Percentiles rank a stretch among this genome's conserved stretches.
These are phyloP conservation scores for Coenonympha arcania DNA, from an alignment of 2,888 invertebrate genomes.

Conservation along the genomic window DNA sequence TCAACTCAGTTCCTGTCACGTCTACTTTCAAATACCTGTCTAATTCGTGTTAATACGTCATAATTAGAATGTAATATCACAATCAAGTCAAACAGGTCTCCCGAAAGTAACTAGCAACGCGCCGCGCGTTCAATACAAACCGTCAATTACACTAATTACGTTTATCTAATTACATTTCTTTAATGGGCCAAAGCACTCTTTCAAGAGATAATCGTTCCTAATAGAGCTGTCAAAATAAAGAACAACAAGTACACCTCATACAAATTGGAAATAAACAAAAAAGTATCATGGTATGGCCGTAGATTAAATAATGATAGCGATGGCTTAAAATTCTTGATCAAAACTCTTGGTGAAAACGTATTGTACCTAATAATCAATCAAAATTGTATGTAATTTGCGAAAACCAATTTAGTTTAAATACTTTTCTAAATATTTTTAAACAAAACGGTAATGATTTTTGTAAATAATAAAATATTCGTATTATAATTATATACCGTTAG, in stretches of 20 bases:
- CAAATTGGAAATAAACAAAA: not conserved
- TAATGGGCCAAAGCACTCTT: not conserved
- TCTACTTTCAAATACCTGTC: conserved; percentile 3
- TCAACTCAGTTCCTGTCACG: not conserved
- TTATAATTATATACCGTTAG: too few species aligned
- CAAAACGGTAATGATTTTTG: too few species aligned
- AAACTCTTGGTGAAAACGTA: too few species aligned
- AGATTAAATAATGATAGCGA: too few species aligned
- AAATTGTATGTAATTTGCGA: too few species aligned
- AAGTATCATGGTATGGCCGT: too few species aligned
- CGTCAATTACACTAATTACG: not conserved
- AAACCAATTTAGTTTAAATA: too few species aligned
- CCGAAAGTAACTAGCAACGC: not conserved
- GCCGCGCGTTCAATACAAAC: not conserved
- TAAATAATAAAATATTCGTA: too few species aligned
- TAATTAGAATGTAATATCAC: conserved; percentile 4
- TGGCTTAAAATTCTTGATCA: too few species aligned
- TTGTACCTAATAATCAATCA: too few species aligned
- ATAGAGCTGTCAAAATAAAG: conserved; percentile 2
- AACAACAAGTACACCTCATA: not conserved
- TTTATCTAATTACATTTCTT: not conserved
- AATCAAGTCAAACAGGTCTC: conserved; percentile 1
- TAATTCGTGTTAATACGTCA: conserved; percentile 4
- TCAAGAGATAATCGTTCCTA: not conserved
- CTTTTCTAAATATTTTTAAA: too few species aligned